Percentiles rank a stretch among this genome's conserved stretches.
phyloP scores from a whole-genome alignment of 2,888 invertebrate genomes.

The Eupithecia abbreviata region DNA sequence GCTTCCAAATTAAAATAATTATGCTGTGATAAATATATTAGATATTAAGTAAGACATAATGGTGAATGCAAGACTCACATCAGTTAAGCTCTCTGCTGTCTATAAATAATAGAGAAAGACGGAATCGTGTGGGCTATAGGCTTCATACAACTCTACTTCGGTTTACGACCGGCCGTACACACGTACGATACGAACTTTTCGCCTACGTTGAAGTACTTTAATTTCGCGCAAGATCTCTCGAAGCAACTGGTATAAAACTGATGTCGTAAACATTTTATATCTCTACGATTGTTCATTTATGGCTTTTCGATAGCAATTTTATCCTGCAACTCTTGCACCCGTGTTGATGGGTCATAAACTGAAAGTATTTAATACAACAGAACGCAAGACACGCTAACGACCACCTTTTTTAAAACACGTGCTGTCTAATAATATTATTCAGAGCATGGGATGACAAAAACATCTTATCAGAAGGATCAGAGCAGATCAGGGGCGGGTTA shows the following conservation, averaged over 20 bases:
- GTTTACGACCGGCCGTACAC: constrained; percentile 43
- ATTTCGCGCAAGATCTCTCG: constrained; percentile 22
- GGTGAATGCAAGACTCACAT: no score
- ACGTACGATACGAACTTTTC: constrained; percentile 35
- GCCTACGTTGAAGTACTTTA: constrained; percentile 24
- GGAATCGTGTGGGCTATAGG: constrained; percentile 4
- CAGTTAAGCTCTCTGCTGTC: neutral
- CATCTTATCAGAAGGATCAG: constrained; percentile 11
- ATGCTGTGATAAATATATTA: neutral
- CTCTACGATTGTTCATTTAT: constrained; percentile 1
- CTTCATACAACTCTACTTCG: constrained; percentile 35
- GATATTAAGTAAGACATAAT: no score
- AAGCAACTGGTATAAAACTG: constrained; percentile 9
- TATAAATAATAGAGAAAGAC: neutral
- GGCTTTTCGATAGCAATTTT: neutral
- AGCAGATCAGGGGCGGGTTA: constrained; percentile 15
- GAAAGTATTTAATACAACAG: neutral
- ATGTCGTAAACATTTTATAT: constrained; percentile 5
- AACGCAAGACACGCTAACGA: neutral
- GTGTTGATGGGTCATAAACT: neutral
- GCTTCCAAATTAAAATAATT: neutral
- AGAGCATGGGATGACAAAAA: neutral
- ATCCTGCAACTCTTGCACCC: neutral
- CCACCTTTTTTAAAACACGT: neutral
- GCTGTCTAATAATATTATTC: neutral